Evolutionary conservation across 2,113 vertebrate genomes (phyloP), one percentile per base, ranked within the genome.

Genomic region (Ascaphus truei): DNA sequence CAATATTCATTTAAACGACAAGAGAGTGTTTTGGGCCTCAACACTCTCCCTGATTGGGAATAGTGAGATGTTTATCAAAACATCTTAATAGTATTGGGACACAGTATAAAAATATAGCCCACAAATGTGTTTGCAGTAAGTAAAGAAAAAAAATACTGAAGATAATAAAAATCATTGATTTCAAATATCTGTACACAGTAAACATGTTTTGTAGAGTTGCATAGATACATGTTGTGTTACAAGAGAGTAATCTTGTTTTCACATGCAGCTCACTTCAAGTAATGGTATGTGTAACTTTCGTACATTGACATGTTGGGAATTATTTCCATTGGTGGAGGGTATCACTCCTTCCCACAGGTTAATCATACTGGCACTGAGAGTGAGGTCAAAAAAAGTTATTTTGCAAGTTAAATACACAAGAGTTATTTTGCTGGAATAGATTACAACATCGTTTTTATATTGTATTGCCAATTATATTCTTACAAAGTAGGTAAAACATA

Each of bases 281-380:
- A 33, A 37, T 31, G 52, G 31, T 52, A n/a, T 37, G 22, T 52
- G 36, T 11, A 51, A 51, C n/a, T n/a, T n/a, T n/a, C n/a, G 13
- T 7, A 3, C 33, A 25, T 33, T 30, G 59, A 62, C 27, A 33
- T 18, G 48, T 11, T 7, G 22, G 18, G 50, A 3, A n/a, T 55
- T 13, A 39, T 41, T 55, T 16, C 23, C 20, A 66, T 66, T 66
- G 63, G 63, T 41, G 36, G 50, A 55, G 37, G 11, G 4, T 9
- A 41, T 30, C 63, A 66, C 50, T 66, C 63, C 63, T 66, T 64
- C 55, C 16, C 39, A 55, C 25, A 66, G 51, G 50, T 55, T 43
- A 43, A 23, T 55, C 20, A n/a, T n/a, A 43, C 48, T 27, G 41
- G 33, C 9, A 55, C 29, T 53, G 12, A 66, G 31, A 20, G 11